Evolutionary conservation across 2,113 vertebrate species (phyloP).

Genomic region (Lagopus leucura): DNA sequence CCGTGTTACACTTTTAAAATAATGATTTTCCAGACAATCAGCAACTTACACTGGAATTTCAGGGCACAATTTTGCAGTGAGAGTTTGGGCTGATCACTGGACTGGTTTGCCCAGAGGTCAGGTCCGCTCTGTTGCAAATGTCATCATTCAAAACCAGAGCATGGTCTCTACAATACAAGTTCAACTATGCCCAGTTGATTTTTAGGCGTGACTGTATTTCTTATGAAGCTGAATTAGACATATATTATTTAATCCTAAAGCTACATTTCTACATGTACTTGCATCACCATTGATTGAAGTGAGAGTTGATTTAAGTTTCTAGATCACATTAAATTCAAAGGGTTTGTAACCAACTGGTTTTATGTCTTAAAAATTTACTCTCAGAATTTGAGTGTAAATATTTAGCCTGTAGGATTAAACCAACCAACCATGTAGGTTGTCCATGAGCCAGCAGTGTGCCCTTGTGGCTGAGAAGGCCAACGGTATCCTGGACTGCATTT

Average conservation of each 20-base stretch:
- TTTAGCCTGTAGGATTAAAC: background rate
- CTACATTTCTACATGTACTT: background rate
- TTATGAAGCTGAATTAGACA: background rate
- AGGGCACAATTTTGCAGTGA: background rate
- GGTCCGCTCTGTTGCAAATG: background rate
- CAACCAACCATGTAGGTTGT: too few species aligned
- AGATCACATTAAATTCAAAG: background rate
- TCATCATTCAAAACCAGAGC: background rate
- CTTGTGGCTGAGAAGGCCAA: too few species aligned
- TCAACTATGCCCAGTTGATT: background rate
- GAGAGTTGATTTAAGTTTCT: background rate
- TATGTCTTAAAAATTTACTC: background rate
- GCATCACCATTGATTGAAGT: background rate
- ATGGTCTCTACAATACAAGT: background rate
- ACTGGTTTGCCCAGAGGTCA: background rate
- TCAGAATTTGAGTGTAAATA: background rate
- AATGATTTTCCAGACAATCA: background rate
- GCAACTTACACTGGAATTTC: background rate
- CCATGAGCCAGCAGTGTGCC: too few species aligned
- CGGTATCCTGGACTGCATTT: too few species aligned
- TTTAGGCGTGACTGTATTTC: background rate
- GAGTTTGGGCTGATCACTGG: background rate
- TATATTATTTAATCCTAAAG: background rate
- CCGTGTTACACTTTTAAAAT: background rate
- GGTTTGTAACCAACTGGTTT: background rate